These are phyloP conservation scores for Charanyca ferruginea DNA, from an alignment of 2,888 invertebrate species.

Conservation along the genomic window DNA sequence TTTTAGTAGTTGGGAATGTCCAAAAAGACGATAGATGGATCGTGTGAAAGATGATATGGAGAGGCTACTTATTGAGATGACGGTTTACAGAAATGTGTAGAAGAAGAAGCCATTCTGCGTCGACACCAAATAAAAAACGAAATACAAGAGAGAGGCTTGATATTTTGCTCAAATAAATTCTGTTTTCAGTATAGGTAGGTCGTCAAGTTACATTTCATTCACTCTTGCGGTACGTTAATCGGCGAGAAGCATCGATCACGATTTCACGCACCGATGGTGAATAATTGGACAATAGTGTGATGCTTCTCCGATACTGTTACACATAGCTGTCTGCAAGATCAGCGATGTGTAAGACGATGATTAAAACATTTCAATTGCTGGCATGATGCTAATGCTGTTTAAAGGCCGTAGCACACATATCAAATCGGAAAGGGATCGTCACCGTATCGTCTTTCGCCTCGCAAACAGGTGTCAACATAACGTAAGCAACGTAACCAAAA, in stretches of 20 bases:
- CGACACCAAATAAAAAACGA: background rate
- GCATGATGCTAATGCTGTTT: too few relatives aligned
- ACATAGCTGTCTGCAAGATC: conserved; percentile 48
- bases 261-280: conserved; percentile 60
- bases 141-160: background rate
- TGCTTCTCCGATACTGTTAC: conserved; percentile 51
- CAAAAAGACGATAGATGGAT: background rate
- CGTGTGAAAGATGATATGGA: background rate
- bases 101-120: background rate
- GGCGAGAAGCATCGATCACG: conserved; percentile 43
- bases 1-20: too few relatives aligned
- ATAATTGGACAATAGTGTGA: conserved; percentile 56
- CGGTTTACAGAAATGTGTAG: too few relatives aligned
- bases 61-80: background rate
- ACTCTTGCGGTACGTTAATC: conserved; percentile 46
- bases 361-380: conserved; percentile 9
- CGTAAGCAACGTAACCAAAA: too few relatives aligned
- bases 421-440: too few relatives aligned
- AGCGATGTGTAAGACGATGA: conserved; percentile 26
- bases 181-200: background rate
- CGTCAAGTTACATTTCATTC: conserved; percentile 44
- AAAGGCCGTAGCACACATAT: too few relatives aligned
- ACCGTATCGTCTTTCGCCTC: too few relatives aligned
- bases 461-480: too few relatives aligned
- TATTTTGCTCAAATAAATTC: background rate